Evolutionary conservation across 1,140 invertebrate genomes (phyloP).

Genomic region (Hyles vespertilio): DNA sequence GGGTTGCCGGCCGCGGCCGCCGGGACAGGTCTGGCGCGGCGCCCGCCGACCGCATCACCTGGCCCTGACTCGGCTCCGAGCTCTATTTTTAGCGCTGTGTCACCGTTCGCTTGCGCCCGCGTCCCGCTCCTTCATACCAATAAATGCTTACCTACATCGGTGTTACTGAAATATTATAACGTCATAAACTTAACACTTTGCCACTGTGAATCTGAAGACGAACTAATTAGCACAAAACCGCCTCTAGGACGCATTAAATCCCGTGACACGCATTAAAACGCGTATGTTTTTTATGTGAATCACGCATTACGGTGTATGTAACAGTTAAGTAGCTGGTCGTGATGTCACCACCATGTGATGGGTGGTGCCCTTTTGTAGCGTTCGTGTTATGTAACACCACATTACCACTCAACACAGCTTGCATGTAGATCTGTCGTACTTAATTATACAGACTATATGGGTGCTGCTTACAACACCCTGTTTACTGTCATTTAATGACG

Average conservation of each 20-base stretch:
- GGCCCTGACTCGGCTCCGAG: constrained; percentile 46
- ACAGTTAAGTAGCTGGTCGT: constrained; percentile 57
- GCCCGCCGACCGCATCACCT: constrained; percentile 35
- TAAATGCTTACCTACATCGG: constrained; percentile 36
- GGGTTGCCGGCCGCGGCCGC: constrained; percentile 21
- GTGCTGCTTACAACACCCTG: too few relatives aligned
- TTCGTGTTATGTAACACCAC: constrained; percentile 48
- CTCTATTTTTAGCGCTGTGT: constrained; percentile 74
- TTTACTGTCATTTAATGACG: too few relatives aligned
- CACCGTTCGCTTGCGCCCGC: constrained; percentile 54
- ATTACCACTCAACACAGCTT: too few relatives aligned
- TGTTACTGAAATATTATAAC: not conserved
- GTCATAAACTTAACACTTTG: too few relatives aligned
- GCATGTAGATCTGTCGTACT: too few relatives aligned
- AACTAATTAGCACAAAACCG: too few relatives aligned
- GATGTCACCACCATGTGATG: constrained; percentile 67
- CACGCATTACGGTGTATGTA: constrained; percentile 52
- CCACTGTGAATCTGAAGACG: too few relatives aligned
- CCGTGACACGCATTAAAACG: constrained; percentile 4
- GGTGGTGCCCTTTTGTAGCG: constrained; percentile 50
- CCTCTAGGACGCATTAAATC: too few relatives aligned
- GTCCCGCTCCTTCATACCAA: constrained; percentile 40
- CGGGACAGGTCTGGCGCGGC: constrained; percentile 45
- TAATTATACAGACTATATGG: too few relatives aligned
- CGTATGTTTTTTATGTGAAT: constrained; percentile 41